These are phyloP conservation scores for Magallana gigas DNA, from an alignment of 1,140 invertebrate species.

Conservation along the genomic window DNA sequence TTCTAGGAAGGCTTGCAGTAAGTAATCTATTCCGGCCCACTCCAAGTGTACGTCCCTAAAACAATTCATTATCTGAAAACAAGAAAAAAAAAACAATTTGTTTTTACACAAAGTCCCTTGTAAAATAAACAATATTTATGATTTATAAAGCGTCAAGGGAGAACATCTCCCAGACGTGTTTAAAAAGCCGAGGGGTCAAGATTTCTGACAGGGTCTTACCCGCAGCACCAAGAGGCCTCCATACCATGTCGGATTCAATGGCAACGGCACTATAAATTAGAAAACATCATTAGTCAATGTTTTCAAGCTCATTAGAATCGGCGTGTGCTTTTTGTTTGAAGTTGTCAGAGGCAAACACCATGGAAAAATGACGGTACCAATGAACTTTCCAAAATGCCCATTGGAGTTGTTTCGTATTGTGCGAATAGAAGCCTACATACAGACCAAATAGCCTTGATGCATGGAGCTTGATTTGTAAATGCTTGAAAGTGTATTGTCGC, in stretches of 20 bases:
- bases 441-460: too few relatives aligned
- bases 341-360: background rate
- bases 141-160: background rate
- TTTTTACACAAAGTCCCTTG: background rate
- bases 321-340: conserved; percentile 31
- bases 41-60: too few relatives aligned
- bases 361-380: background rate
- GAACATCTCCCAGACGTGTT: conserved; percentile 16
- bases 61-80: too few relatives aligned
- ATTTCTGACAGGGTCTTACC: background rate
- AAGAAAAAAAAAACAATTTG: background rate
- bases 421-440: too few relatives aligned
- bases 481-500: too few relatives aligned
- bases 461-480: too few relatives aligned
- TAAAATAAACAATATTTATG: conserved; percentile 17
- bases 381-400: background rate
- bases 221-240: background rate
- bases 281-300: conserved; percentile 36
- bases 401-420: too few relatives aligned
- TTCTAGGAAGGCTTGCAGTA: too few relatives aligned
- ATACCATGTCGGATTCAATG: conserved; percentile 4
- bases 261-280: conserved; percentile 30
- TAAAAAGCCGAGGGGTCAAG: background rate
- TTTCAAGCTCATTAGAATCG: conserved; percentile 34
- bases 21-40: too few relatives aligned